These are phyloP conservation scores for Eulemur macaco DNA, from an alignment of 2,113 vertebrate genomes.

Conservation along the genomic window DNA sequence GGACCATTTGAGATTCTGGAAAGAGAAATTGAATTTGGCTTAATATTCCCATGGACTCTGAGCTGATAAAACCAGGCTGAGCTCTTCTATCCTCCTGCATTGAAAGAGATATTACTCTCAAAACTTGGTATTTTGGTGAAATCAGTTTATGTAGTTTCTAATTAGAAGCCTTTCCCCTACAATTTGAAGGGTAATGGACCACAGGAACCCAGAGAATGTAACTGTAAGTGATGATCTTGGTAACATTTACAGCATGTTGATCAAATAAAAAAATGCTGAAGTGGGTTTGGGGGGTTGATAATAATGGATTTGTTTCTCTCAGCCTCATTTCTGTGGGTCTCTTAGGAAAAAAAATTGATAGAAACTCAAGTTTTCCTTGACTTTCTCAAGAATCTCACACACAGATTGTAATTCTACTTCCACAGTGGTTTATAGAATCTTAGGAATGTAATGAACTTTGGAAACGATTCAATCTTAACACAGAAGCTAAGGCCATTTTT, in stretches of 20 bases:
- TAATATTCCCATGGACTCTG: not conserved
- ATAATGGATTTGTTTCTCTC: not conserved
- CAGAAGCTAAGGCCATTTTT: not conserved
- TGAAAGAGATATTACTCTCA: not conserved
- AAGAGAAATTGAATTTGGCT: conserved; percentile 24
- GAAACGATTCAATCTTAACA: not conserved
- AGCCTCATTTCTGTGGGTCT: not conserved
- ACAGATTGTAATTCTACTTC: not conserved
- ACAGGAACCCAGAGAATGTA: not conserved
- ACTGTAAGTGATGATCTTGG: not conserved
- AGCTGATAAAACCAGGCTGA: not conserved
- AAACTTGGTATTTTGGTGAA: conserved; percentile 36
- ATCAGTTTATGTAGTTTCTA: not conserved
- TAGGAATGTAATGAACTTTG: conserved; percentile 6
- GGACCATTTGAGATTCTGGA: not conserved
- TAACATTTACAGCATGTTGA: not conserved
- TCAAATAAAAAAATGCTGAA: conserved; percentile 30
- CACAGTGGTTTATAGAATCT: not conserved
- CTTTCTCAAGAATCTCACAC: not conserved
- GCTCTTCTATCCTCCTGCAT: not conserved
- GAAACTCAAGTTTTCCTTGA: not conserved
- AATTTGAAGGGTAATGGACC: not conserved
- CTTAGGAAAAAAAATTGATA: not conserved
- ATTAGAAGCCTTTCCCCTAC: not conserved
- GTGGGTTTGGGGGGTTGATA: not conserved